These are phyloP conservation scores for Heteronetta atricapilla DNA, from an alignment of 2,113 vertebrate species.

Conservation along the genomic window DNA sequence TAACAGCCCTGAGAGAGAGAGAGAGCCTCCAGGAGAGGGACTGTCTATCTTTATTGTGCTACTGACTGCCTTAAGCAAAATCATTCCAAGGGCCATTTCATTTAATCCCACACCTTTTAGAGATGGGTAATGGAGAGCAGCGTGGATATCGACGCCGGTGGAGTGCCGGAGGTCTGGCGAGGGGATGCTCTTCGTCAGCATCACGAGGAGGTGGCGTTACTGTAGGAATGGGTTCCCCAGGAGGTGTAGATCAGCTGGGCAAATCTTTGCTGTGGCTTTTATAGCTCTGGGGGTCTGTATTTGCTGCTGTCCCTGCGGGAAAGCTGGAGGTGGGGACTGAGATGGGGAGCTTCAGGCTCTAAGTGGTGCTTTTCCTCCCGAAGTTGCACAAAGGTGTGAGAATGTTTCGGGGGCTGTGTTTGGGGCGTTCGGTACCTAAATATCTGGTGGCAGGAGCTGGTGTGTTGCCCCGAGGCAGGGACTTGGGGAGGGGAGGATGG, in stretches of 20 bases:
- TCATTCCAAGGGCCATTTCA: not conserved
- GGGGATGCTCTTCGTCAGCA: not conserved
- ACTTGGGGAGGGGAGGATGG: not conserved
- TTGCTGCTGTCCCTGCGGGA: not conserved
- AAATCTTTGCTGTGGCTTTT: not conserved
- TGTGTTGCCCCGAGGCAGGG: not conserved
- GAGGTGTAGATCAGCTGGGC: not conserved
- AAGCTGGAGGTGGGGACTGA: not conserved
- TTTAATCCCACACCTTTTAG: not conserved
- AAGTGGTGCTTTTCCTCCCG: not conserved
- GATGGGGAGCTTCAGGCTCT: not conserved
- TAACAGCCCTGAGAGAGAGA: not conserved
- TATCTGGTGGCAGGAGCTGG: not conserved
- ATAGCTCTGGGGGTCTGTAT: not conserved
- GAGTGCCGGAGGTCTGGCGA: not conserved
- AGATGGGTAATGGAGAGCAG: not conserved
- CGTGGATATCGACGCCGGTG: rapidly evolving
- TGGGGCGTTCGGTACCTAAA: no score
- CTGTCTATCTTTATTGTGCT: not conserved
- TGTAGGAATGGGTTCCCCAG: not conserved
- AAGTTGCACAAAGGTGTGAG: not conserved
- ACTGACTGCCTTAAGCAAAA: not conserved
- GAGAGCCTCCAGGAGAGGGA: not conserved
- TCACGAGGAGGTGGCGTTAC: no score
- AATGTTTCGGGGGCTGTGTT: not conserved